These are phyloP conservation scores for Hippopotamus amphibius DNA, from an alignment of 2,113 vertebrate genomes.

Conservation along the genomic window DNA sequence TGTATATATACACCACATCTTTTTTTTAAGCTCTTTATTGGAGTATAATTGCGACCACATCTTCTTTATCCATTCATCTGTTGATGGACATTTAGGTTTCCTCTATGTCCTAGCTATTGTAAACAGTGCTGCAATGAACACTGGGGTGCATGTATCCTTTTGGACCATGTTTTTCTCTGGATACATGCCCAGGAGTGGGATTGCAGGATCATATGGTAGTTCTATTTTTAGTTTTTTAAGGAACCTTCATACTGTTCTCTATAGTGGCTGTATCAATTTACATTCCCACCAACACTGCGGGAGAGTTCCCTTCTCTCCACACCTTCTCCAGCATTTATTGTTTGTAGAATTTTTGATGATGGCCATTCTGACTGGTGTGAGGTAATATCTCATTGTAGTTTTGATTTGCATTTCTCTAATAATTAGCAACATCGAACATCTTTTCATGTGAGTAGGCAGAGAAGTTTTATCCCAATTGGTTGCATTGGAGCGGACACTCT, in stretches of 20 bases:
- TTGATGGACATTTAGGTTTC: neutral
- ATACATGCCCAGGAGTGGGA: neutral
- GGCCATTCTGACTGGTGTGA: neutral
- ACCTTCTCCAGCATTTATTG: neutral
- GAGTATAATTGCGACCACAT: neutral
- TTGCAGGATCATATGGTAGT: neutral
- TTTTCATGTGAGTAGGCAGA: neutral
- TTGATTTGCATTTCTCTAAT: neutral
- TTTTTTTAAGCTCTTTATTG: neutral
- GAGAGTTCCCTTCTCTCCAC: neutral
- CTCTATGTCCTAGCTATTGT: neutral
- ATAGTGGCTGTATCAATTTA: neutral
- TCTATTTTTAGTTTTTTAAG: neutral
- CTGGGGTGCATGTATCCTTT: neutral
- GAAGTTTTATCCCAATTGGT: neutral
- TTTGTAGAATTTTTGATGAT: neutral
- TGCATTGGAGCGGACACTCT: neutral
- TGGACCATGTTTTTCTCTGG: neutral
- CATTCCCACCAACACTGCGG: neutral
- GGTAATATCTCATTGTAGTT: neutral
- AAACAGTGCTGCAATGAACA: neutral
- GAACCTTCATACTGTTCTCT: neutral
- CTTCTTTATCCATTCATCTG: neutral
- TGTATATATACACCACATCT: neutral
- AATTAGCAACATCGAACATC: neutral